Base-by-base conservation (phyloP, 1,140 invertebrate genomes). In the Papilio dardanus region DNA sequence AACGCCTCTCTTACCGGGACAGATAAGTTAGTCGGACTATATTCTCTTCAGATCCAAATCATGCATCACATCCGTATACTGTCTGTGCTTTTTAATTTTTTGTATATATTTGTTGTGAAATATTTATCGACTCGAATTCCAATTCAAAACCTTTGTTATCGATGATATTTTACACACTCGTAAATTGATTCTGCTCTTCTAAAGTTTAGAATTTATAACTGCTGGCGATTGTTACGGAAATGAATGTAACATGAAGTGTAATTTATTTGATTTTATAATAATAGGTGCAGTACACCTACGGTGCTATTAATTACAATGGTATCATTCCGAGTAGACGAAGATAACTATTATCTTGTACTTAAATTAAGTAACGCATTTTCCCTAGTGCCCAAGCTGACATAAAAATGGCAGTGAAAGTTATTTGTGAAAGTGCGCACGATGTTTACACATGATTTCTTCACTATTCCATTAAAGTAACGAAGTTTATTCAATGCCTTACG, bases 361-460 rank as follows among this genome's bases (percentile, higher is more conserved):
- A 30, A 62, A 50, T 50, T 21, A 1, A 50, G 12, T 62, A 30
- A 28, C 10, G 21, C 24, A 28, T 28, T 62, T 12, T 62, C 24
- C 54, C 24, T 28, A 16, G 40, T 69, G 37, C 67, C 21, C 24
- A 71, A 28, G 10, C 24, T 42, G 68, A 46, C 40, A 71, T 30
- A 42, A 71, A 71, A 71, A 71, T 7, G 28, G 40, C 21, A 71
- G 68, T 46, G 68, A 71, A 71, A 71, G 68, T 46, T 46, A 42
- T 46, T 42, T 24, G 68, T 71, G 68, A 71, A 71, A 71, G 37
- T 71, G 3, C 40, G 6, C 24, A 24, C 35, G 21, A 35, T 69
- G 33, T 69, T 42, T 28, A 42, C 35, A 69, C 67, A 69, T 42
- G 33, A 42, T 42, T 40, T 37, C 19, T 69, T 24, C n/a, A 14